Percentiles rank a stretch among this genome's conserved stretches.
Evolutionary conservation across 2,797 vertebrate species (phyloP).

Genomic region (Lagocephalus sceleratus): DNA sequence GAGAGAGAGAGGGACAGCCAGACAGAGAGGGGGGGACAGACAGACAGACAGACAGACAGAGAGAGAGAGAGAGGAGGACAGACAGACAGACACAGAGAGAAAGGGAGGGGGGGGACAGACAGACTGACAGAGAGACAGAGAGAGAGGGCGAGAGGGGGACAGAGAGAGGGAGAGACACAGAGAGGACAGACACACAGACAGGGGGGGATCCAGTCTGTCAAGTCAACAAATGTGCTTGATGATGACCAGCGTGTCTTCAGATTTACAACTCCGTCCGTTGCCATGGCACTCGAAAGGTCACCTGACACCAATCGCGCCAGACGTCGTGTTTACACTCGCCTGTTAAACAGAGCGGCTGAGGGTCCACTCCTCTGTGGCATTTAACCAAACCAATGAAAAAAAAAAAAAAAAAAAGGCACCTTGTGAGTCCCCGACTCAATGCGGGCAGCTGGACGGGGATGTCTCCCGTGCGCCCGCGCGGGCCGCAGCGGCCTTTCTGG

Average conservation of each 20-base stretch:
- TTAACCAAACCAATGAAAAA: conserved; percentile 22
- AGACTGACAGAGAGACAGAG: conserved; percentile 1
- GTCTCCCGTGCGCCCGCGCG: conserved; percentile 5
- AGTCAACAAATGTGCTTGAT: conserved; percentile 53
- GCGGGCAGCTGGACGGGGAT: neutral
- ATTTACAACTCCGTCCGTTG: conserved; percentile 50
- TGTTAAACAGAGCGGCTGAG: conserved; percentile 36
- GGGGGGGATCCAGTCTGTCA: conserved; percentile 9
- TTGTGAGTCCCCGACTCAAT: neutral
- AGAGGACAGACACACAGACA: neutral
- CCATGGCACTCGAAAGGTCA: conserved; percentile 61
- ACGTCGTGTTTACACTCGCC: conserved; percentile 60
- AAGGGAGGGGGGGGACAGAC: too few relatives aligned
- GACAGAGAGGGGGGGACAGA: conserved; percentile 1
- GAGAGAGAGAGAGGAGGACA: too few relatives aligned
- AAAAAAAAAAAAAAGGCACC: neutral
- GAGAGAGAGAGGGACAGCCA: too few relatives aligned
- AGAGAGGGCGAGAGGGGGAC: too few relatives aligned
- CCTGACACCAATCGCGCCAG: conserved; percentile 63
- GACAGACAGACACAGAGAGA: neutral
- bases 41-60: too few relatives aligned
- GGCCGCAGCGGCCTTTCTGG: conserved; percentile 15
- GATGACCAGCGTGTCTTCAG: conserved; percentile 50
- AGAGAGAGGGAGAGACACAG: too few relatives aligned
- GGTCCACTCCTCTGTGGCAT: conserved; percentile 24